Percentiles rank a stretch among this genome's conserved stretches.
Conservation (phyloP, 2,888 invertebrate species). For the Lasioglossum figueresi region DNA sequence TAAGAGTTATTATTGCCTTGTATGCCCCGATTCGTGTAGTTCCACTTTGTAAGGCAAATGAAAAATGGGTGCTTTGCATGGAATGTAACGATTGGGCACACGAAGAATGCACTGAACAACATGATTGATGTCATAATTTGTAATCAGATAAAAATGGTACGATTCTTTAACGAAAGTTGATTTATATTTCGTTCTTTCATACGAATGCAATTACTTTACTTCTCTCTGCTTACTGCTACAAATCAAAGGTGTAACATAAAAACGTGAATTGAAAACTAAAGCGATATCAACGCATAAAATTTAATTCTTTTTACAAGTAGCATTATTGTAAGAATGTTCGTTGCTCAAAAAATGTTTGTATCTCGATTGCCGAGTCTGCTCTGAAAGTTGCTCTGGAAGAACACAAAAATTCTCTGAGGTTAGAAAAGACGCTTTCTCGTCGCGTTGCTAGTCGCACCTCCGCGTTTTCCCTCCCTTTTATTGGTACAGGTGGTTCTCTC, state of each 20-base stretch:
- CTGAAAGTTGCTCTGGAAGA: background rate
- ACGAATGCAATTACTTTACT: background rate
- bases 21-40: background rate
- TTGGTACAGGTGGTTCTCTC: slow-evolving; percentile 3
- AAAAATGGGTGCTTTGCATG: background rate
- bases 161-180: background rate
- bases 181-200: background rate
- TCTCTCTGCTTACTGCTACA: background rate
- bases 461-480: background rate
- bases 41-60: background rate
- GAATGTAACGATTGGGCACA: background rate
- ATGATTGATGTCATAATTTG: background rate
- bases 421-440: slow-evolving; percentile 8
- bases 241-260: too few relatives aligned
- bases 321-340: background rate
- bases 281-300: background rate
- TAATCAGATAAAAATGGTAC: background rate
- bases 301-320: background rate
- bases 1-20: background rate
- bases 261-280: too few relatives aligned
- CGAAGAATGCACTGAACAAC: slow-evolving; percentile 2
- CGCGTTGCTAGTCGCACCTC: background rate
- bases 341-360: too few relatives aligned
- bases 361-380: background rate
- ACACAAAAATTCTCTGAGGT: background rate